Evolutionary conservation across 2,113 vertebrate species (phyloP).

Genomic region (Cisticola juncidis): DNA sequence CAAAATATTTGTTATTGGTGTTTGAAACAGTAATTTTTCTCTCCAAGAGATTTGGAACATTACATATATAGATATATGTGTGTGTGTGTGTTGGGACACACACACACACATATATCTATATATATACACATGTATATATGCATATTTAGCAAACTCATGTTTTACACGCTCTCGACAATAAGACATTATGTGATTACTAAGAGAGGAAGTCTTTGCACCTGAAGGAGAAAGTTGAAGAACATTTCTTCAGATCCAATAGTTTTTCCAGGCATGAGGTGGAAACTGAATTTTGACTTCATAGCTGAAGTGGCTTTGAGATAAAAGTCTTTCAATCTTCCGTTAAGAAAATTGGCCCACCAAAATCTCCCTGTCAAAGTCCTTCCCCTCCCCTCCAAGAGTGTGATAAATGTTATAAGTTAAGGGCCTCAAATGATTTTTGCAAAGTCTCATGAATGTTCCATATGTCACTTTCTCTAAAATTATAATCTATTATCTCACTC

Average conservation of each 20-base stretch:
- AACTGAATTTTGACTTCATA: neutral
- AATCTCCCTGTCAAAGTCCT: neutral
- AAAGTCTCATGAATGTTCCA: conserved; percentile 45
- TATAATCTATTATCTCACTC: conserved; percentile 59
- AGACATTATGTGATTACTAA: neutral
- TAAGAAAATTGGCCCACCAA: neutral
- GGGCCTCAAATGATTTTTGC: conserved; percentile 35
- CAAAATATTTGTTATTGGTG: neutral
- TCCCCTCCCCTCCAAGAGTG: neutral
- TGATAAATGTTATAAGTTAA: conserved; percentile 28
- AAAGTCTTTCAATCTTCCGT: neutral
- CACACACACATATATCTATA: too few species aligned
- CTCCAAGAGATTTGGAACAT: neutral
- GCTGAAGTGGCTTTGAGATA: neutral
- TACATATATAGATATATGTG: neutral
- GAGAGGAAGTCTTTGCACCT: neutral
- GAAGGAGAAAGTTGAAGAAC: neutral
- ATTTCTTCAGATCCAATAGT: neutral
- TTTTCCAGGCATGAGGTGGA: neutral
- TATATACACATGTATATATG: too few species aligned
- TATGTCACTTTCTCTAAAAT: conserved; percentile 57
- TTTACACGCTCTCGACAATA: neutral
- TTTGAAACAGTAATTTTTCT: neutral
- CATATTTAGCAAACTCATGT: neutral
- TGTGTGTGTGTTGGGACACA: too few species aligned